Evolutionary conservation across 1,140 invertebrate genomes (phyloP).

Genomic region (Tribolium castaneum): DNA sequence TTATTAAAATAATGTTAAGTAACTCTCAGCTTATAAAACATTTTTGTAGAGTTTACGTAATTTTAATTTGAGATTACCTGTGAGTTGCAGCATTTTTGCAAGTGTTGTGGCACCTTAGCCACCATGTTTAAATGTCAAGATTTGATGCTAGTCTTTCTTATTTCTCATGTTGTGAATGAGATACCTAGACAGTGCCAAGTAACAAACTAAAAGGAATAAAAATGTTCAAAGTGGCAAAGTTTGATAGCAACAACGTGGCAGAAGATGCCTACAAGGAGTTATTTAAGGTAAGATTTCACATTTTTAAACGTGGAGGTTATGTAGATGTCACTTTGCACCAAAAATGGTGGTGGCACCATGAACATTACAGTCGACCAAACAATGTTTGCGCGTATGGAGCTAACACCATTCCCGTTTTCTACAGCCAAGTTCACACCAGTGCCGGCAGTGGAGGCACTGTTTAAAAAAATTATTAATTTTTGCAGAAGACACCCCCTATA

Average conservation of each 20-base stretch:
- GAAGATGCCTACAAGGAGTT: background rate
- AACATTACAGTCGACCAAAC: too few species aligned
- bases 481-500: background rate
- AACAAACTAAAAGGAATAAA: background rate
- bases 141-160: too few species aligned
- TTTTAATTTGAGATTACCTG: conserved; percentile 18
- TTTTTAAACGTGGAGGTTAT: background rate
- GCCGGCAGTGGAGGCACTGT: too few species aligned
- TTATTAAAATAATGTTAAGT: background rate
- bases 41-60: conserved; percentile 2
- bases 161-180: too few species aligned
- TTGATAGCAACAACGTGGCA: background rate
- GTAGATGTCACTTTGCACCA: background rate
- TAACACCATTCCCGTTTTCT: too few species aligned
- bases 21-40: background rate
- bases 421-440: too few species aligned
- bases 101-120: background rate
- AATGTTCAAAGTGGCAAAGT: conserved; percentile 5
- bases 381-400: too few species aligned
- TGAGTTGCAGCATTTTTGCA: background rate
- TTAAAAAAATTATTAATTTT: background rate
- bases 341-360: too few species aligned
- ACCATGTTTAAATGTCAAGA: conserved; percentile 2
- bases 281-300: background rate
- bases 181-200: background rate